Evolutionary conservation across 1,140 invertebrate species (phyloP).

Genomic region (Drosophila mauritiana): DNA sequence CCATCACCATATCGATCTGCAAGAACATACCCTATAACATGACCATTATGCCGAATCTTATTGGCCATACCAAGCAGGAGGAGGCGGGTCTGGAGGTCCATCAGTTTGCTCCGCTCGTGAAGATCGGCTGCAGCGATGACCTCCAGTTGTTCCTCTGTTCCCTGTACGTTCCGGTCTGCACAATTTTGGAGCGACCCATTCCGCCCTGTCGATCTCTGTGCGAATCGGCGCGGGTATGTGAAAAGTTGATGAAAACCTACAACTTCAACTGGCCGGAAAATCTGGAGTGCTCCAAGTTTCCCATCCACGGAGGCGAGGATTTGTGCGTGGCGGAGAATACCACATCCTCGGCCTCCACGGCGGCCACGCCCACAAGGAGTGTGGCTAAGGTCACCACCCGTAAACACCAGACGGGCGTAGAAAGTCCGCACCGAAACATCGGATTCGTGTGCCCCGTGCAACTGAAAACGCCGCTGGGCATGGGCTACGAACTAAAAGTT

Average conservation of each 20-base stretch:
- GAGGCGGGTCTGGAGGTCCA: slow-evolving; percentile 97
- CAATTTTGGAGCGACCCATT: slow-evolving; percentile 94
- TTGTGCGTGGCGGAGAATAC: slow-evolving; percentile 96
- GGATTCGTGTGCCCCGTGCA: slow-evolving; percentile 95
- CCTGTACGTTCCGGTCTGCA: slow-evolving; percentile 98
- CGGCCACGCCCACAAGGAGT: slow-evolving; percentile 64
- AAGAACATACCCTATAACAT: slow-evolving; percentile 96
- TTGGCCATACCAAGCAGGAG: slow-evolving; percentile 97
- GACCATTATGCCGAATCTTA: slow-evolving; percentile 98
- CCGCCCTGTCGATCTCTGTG: slow-evolving; percentile 97
- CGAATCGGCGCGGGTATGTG: slow-evolving; percentile 95
- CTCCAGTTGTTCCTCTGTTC: slow-evolving; percentile 98
- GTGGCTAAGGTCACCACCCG: slow-evolving; percentile 67
- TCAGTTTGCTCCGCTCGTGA: slow-evolving; percentile 97
- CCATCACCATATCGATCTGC: slow-evolving; percentile 96
- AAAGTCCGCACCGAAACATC: slow-evolving; percentile 86
- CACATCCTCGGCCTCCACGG: slow-evolving; percentile 84
- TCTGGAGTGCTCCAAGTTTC: slow-evolving; percentile 96
- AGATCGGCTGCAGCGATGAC: slow-evolving; percentile 97
- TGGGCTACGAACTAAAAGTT: slow-evolving; percentile 93
- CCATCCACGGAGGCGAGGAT: slow-evolving; percentile 88
- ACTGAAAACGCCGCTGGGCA: slow-evolving; percentile 91
- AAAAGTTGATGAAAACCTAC: slow-evolving; percentile 95
- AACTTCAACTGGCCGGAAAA: slow-evolving; percentile 97
- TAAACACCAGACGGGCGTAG: slow-evolving; percentile 74